Conservation (phyloP, 2,888 invertebrate species). For the Cerastoderma edule region DNA sequence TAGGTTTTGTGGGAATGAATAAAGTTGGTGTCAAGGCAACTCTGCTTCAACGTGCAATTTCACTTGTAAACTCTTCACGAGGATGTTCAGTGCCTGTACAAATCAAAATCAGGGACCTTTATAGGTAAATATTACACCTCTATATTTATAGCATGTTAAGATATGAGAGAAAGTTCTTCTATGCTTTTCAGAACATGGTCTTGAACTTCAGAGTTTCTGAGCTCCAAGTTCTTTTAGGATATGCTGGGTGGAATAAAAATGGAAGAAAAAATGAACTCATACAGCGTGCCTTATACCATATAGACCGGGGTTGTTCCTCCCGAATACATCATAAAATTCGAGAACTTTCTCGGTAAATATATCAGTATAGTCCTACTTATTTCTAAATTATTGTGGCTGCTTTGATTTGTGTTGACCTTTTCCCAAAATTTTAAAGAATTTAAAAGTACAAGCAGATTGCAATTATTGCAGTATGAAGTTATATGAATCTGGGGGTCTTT, state of each 20-base stretch:
- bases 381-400: not conserved
- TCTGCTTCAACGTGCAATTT: slow-evolving; percentile 89
- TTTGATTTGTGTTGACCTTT: not conserved
- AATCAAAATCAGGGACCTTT: slow-evolving; percentile 88
- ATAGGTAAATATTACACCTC: slow-evolving; percentile 84
- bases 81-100: slow-evolving; percentile 87
- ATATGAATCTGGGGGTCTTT: too few species aligned
- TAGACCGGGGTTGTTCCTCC: slow-evolving; percentile 87
- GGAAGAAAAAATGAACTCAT: slow-evolving; percentile 92
- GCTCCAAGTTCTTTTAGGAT: slow-evolving; percentile 92
- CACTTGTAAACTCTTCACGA: slow-evolving; percentile 86
- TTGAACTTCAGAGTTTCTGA: slow-evolving; percentile 92
- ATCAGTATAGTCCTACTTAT: slow-evolving; percentile 14
- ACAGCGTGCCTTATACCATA: slow-evolving; percentile 89
- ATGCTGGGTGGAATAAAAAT: slow-evolving; percentile 91
- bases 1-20: slow-evolving; percentile 91
- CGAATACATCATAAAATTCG: slow-evolving; percentile 87
- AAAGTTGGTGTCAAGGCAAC: slow-evolving; percentile 92
- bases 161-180: slow-evolving; percentile 39
- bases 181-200: slow-evolving; percentile 85
- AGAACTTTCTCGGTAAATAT: slow-evolving; percentile 87
- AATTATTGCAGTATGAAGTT: too few species aligned
- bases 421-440: too few species aligned
- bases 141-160: slow-evolving; percentile 2
- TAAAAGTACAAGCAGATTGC: too few species aligned